Evolutionary conservation across 2,888 invertebrate species (phyloP), one percentile per base, ranked within the genome.

Genomic region (Erynnis tages): DNA sequence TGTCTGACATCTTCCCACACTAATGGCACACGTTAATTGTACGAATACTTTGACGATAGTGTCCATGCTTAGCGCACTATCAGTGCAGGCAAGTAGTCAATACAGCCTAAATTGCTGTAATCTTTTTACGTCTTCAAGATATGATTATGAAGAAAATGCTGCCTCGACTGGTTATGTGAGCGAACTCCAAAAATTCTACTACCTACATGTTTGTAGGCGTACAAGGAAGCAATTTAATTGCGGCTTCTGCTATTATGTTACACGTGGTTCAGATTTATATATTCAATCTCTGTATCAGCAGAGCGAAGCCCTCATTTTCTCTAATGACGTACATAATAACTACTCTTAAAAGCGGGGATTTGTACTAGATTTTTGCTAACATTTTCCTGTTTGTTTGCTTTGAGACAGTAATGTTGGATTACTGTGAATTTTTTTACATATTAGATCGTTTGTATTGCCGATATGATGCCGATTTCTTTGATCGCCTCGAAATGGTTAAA

Each of bases 291-390:
- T 23, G 23, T 38, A 27, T 27, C 16, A 27, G 61, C 55, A 58
- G 61, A 63, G 65, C 65, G 62, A 63, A 64, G 66, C 70, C 69
- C 64, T 76, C 73, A 67, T 71, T 81, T 76, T 71, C 73, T 64
- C 61, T 82, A 82, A 82, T 82, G 71, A 75, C 70, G 77, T 75
- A 75, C 70, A 76, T 75, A 79, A 82, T 11, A 45, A 34, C 25
- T 40, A 40, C 25, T 40, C 7, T 32, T 44, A n/a, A 32, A 32
- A 14, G 21, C 44, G 11, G 25, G 13, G 23, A 38, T 38, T 40
- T 40, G 40, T 25, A 27, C 25, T 25, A 79, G 79, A 82, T 80
- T 75, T 76, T 66, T 60, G 59, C 61, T 67, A 63, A 25, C 67
- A 65, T 77, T 77, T 76, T 75, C 72, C 74, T 73, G 66, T 69